Percentiles rank a stretch among this genome's conserved stretches.
Evolutionary conservation across 2,888 invertebrate species (phyloP).

Genomic region (Onchidella celtica): DNA sequence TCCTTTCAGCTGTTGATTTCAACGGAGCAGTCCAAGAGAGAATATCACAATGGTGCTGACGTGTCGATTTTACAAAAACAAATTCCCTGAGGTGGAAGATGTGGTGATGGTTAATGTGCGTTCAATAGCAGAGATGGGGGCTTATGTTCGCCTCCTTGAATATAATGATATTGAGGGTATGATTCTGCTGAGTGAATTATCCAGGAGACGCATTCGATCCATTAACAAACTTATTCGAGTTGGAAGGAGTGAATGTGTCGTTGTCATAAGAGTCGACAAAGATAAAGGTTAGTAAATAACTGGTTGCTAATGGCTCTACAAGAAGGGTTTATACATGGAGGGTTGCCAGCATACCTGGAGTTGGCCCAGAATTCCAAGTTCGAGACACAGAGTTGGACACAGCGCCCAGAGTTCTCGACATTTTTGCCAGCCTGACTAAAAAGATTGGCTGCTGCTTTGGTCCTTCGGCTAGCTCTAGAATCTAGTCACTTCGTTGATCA

Average conservation of each 20-base stretch:
- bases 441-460: no score
- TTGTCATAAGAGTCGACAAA: constrained; percentile 99
- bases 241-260: constrained; percentile 98
- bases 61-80: constrained; percentile 95
- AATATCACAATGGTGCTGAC: constrained; percentile 75
- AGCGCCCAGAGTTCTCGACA: no score
- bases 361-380: no score
- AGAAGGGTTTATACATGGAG: no score
- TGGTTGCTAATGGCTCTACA: no score
- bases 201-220: constrained; percentile 98
- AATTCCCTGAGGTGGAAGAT: constrained; percentile 99
- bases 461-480: no score
- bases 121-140: constrained; percentile 99
- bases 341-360: no score
- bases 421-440: no score
- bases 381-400: no score
- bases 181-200: constrained; percentile 98
- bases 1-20: no score
- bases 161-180: constrained; percentile 99
- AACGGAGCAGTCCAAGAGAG: no score
- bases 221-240: constrained; percentile 99
- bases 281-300: constrained; percentile 89
- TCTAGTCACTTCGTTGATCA: no score
- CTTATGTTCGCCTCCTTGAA: constrained; percentile 97
- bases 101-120: constrained; percentile 99